Percentiles rank a stretch among this genome's conserved stretches.
phyloP scores from a whole-genome alignment of 2,113 vertebrate species.

The Sialia sialis region DNA sequence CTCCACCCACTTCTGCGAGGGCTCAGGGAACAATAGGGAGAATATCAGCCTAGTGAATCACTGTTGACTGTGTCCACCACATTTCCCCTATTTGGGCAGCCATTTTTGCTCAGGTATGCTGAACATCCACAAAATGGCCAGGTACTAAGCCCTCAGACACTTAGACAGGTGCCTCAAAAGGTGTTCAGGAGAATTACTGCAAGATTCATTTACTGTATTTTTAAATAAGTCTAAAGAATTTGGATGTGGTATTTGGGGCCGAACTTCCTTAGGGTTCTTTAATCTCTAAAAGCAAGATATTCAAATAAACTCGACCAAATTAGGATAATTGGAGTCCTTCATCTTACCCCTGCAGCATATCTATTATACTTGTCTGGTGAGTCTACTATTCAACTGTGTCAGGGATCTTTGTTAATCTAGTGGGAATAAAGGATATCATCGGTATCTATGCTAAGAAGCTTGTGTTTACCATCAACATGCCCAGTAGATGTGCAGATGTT shows the following conservation, averaged over 20 bases:
- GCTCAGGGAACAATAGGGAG: neutral
- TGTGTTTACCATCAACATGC: neutral
- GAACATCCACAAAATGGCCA: neutral
- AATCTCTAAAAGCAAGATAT: slow-evolving; percentile 4
- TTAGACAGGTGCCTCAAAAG: slow-evolving; percentile 2
- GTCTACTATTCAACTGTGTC: neutral
- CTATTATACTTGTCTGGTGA: neutral
- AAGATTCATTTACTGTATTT: slow-evolving; percentile 3
- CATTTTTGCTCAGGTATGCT: slow-evolving; percentile 36
- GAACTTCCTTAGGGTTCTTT: neutral
- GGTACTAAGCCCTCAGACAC: neutral
- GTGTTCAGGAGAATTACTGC: neutral
- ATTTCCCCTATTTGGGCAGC: slow-evolving; percentile 25
- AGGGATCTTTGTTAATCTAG: slow-evolving; percentile 36
- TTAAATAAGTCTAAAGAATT: neutral
- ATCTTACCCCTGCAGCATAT: slow-evolving; percentile 11
- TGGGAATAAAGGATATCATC: neutral
- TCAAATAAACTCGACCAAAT: slow-evolving; percentile 1
- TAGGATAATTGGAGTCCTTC: slow-evolving; percentile 33
- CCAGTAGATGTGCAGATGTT: neutral
- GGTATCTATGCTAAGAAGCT: neutral
- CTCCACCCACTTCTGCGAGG: neutral
- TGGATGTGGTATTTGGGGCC: neutral
- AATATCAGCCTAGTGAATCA: slow-evolving; percentile 43
- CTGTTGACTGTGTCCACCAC: neutral